These are phyloP conservation scores for Oryzias celebensis DNA, from an alignment of 2,113 vertebrate species.

Conservation along the genomic window DNA sequence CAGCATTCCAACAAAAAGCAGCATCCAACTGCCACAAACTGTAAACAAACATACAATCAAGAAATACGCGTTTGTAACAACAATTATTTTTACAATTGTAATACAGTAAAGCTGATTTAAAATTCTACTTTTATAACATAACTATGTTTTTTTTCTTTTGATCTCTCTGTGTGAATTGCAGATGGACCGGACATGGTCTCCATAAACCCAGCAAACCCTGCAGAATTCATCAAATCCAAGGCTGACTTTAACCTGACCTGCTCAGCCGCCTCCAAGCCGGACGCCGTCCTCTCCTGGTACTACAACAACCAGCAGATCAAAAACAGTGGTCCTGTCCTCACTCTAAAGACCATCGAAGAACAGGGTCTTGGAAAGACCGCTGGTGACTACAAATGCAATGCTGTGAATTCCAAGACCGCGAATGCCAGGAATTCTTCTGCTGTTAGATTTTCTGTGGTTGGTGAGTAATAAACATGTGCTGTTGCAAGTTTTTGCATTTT, in stretches of 20 bases:
- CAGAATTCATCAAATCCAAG: background rate
- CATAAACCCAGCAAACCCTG: background rate
- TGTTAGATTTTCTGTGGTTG: slow-evolving; percentile 34
- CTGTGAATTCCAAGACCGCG: slow-evolving; percentile 62
- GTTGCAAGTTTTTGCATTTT: no score
- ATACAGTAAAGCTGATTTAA: no score
- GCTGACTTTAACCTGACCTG: slow-evolving; percentile 67
- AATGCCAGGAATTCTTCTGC: background rate
- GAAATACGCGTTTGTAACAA: no score
- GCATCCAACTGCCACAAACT: no score
- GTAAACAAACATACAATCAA: no score
- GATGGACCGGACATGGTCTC: slow-evolving; percentile 68
- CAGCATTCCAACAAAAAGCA: no score
- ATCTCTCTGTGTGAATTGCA: slow-evolving; percentile 23
- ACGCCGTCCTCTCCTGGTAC: slow-evolving; percentile 60
- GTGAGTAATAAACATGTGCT: slow-evolving; percentile 46
- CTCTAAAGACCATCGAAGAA: slow-evolving; percentile 7
- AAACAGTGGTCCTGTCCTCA: background rate
- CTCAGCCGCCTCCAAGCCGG: slow-evolving; percentile 46
- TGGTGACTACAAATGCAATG: slow-evolving; percentile 55
- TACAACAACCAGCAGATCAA: background rate
- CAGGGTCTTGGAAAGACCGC: rapidly evolving
- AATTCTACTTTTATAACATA: no score
- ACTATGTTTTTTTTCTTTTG: no score
- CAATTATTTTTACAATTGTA: no score